Base-by-base conservation (phyloP, 2,797 vertebrate species). In the Pogonophryne albipinna region DNA sequence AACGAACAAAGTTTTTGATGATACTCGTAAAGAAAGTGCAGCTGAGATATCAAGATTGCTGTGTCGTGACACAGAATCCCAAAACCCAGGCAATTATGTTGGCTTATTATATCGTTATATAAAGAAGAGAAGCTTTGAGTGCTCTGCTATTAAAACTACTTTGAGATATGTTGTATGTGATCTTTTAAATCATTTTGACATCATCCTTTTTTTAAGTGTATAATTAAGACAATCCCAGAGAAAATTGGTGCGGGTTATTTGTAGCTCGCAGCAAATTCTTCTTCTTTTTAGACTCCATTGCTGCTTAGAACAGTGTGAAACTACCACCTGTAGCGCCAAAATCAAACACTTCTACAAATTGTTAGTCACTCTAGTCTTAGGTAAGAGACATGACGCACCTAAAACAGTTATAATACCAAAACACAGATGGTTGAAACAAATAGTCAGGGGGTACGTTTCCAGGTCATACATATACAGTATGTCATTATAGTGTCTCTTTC, bases 1-100 rank as follows among this genome's bases (percentile, higher is more conserved):
- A 57, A 45, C 14, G 60, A 79, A 71, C 7, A 46, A 61, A 75
- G 46, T 23, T 12, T 75, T 55, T 20, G 12, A 69, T 69, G 59
- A 66, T 19, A 16, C 19, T 20, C 27, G 2, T 31, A n/a, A 63
- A 38, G 10, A 20, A 4, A 65, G 19, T 1, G n/a, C 10, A 72
- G 50, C 31, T 6, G 34, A 59, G 14, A 38, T 38, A 38, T 38
- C 34, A 38, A 9, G 34, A 38, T 9, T 6, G 34, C 34, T 38
- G 34, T 38, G 34, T 38, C 8, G 9, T 38, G 34, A 38, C 8
- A 38, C 8, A 6, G 34, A 75, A 52, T 27, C 23, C 12, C 11
- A 49, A 80, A 73, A 71, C 1, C n/a, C 56, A 59, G 57, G 34
- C 60, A 45, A 72, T 53, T 41, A 27, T 27, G 27, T 27, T 27